Conservation (phyloP, 2,113 vertebrate genomes). For the Sterna hirundo region DNA sequence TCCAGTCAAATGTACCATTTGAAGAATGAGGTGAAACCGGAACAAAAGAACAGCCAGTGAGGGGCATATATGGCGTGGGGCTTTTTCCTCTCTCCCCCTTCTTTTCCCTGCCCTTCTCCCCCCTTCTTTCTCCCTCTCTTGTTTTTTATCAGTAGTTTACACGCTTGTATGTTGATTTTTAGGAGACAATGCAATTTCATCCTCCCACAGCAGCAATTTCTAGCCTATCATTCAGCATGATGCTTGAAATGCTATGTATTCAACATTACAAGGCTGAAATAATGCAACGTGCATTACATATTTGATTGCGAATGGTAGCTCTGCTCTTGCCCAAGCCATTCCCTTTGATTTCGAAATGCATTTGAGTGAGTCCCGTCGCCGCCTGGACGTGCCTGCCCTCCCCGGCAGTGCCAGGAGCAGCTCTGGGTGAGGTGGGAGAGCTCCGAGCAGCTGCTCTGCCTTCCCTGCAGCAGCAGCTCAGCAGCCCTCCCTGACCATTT, state of each 20-base stretch:
- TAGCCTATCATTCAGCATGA: neutral
- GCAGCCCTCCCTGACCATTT: neutral
- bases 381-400: neutral
- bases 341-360: neutral
- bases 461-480: neutral
- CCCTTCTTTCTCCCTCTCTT: neutral
- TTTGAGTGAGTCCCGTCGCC: fast-evolving
- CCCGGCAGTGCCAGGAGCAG: neutral
- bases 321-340: neutral
- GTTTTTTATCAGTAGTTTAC: neutral
- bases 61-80: no score
- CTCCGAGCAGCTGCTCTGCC: neutral
- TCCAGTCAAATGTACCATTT: neutral
- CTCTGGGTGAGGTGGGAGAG: neutral
- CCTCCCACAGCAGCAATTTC: neutral
- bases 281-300: neutral
- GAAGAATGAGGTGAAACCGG: neutral
- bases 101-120: neutral
- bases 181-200: neutral
- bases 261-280: neutral
- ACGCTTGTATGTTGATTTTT: neutral
- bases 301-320: neutral
- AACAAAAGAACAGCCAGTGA: neutral
- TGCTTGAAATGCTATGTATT: neutral
- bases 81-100: no score